phyloP scores from a whole-genome alignment of 2,113 vertebrate genomes.

The Diphyllodes magnificus region DNA sequence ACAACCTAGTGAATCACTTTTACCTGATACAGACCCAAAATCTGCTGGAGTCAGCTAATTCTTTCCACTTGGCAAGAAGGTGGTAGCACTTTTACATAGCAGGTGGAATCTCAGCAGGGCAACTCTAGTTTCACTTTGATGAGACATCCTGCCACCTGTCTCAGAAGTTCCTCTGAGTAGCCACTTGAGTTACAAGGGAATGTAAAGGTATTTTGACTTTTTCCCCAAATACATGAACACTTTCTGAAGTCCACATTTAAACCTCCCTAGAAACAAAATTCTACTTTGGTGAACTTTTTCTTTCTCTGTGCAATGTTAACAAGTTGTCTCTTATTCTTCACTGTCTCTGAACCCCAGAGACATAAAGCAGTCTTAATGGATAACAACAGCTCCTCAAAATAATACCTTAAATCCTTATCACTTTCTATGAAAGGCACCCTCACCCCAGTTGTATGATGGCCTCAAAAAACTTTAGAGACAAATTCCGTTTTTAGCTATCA shows the following conservation, averaged over 20 bases:
- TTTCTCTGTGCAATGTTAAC: background rate
- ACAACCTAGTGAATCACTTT: background rate
- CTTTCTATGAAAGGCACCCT: no score
- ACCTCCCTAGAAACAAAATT: background rate
- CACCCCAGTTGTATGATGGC: background rate
- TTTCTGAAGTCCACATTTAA: background rate
- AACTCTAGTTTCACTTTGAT: background rate
- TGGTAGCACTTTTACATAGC: background rate
- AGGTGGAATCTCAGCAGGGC: slow-evolving; percentile 35
- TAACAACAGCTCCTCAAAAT: background rate
- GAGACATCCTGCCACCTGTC: slow-evolving; percentile 14
- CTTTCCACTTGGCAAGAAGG: background rate
- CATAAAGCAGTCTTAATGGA: background rate
- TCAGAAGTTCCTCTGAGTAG: background rate
- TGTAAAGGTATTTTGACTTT: background rate
- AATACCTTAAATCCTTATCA: background rate
- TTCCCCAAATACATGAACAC: background rate
- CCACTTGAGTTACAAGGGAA: background rate
- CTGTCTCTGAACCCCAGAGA: background rate
- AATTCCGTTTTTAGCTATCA: background rate
- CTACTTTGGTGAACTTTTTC: background rate
- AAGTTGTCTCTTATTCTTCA: background rate
- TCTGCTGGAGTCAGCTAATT: background rate
- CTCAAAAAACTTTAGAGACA: background rate
- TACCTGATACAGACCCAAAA: background rate